phyloP scores from a whole-genome alignment of 30 jellyfish, hydroid and myxozoan species.

The Euphysa ruthae region DNA sequence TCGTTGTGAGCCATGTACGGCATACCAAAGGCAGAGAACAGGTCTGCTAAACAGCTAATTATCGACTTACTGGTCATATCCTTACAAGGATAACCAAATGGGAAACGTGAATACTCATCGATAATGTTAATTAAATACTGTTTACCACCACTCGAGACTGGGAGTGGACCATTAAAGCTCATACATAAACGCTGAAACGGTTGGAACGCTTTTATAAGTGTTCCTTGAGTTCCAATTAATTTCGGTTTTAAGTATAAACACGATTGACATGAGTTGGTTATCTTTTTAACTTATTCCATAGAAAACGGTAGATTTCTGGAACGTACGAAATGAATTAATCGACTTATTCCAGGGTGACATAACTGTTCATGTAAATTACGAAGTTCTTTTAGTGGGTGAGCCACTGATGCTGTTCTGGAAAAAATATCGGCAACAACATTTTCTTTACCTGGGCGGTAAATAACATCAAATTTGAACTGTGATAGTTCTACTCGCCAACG shows the following conservation, averaged over 20 bases:
- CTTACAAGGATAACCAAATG: constrained; percentile 43
- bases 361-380: constrained; percentile 28
- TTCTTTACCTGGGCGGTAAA: constrained; percentile 67
- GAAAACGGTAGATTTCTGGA: constrained; percentile 5
- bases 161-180: constrained; percentile 56
- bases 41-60: constrained; percentile 21
- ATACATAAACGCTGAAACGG: constrained; percentile 29
- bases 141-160: constrained; percentile 12
- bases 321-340: constrained; percentile 33
- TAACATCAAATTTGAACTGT: constrained; percentile 47
- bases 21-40: constrained; percentile 52
- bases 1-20: constrained; percentile 48
- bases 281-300: background rate
- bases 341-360: constrained; percentile 75
- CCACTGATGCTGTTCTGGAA: constrained; percentile 31
- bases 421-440: constrained; percentile 55
- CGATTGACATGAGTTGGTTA: background rate
- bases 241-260: constrained; percentile 2
- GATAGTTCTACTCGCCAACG: constrained; percentile 74
- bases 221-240: background rate
- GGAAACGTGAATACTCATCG: constrained; percentile 60
- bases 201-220: constrained; percentile 14
- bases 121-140: constrained; percentile 31
- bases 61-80: constrained; percentile 34
- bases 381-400: constrained; percentile 5